Evolutionary conservation across 2,113 vertebrate species (phyloP), one percentile per base, ranked within the genome.

Genomic region (Beaufortia kweichowensis): DNA sequence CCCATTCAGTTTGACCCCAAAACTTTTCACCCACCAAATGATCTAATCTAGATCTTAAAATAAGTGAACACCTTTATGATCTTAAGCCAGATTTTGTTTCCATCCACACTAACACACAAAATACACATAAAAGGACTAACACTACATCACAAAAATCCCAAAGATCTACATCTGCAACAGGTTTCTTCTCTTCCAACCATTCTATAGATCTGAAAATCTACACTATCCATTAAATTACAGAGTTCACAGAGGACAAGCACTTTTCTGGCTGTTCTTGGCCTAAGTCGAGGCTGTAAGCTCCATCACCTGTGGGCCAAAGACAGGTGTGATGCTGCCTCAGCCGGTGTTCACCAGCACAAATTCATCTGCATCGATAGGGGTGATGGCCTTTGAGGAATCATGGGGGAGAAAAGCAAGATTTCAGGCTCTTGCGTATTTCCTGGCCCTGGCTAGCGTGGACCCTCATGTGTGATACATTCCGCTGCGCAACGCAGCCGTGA

Each of bases 391-490:
- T 75, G 15, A 64, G 56, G 69, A 81, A 79, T 84, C 70, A 76
- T 75, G 61, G 61, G 39, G 75, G 77, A 79, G 83, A 83, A 53
- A 89, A 90, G 87, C 73, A 72, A 83, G 77, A 81, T 84, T 74
- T 75, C 70, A 83, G 80, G 4, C 6, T 70, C 71, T 78, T 82
- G 84, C 82, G 68, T 88, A 83, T 80, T 85, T 88, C 86, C 86
- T 86, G 85, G 82, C 83, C 77, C 81, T 23, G 41, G 84, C 80
- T 74, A 85, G 86, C 77, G 14, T 74, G 82, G 59, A 83, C 89
- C 91, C 85, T 39, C 88, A 92, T 91, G 70, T 61, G 79, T 24
- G 68, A 79, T 74, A 85, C 88, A 91, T 92, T 91, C 90, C 88
- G 81, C 81, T 78, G 60, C 79, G 82, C 83, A 86, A 89, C 84